These are phyloP conservation scores for Cryptophagus acutangulus DNA, from an alignment of 2,888 invertebrate species.

Conservation along the genomic window DNA sequence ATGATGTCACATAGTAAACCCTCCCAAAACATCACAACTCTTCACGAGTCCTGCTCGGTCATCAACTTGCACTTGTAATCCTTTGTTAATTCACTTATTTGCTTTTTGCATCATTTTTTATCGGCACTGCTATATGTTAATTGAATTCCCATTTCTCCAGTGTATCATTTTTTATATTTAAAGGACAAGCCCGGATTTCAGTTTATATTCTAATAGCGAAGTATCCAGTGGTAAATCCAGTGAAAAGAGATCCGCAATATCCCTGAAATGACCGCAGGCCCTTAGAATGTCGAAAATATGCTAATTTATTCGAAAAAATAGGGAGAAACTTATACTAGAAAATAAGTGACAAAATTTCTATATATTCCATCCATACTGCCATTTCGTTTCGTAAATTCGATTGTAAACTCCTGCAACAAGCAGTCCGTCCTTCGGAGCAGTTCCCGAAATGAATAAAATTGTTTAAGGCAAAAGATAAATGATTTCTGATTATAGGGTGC, in stretches of 20 bases:
- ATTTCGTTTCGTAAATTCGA: slow-evolving; percentile 5
- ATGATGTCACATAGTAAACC: too few species aligned
- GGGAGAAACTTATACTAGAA: slow-evolving; percentile 26
- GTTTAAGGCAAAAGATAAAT: too few species aligned
- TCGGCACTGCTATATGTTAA: too few species aligned
- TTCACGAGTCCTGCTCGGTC: too few species aligned
- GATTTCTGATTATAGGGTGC: slow-evolving; percentile 31
- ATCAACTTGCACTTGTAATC: too few species aligned
- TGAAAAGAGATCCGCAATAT: slow-evolving; percentile 13
- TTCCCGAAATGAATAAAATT: slow-evolving; percentile 12
- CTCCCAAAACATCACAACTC: too few species aligned
- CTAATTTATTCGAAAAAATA: slow-evolving; percentile 33
- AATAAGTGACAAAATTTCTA: slow-evolving; percentile 19
- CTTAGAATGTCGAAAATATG: slow-evolving; percentile 34
- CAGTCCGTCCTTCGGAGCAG: neutral
- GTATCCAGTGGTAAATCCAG: slow-evolving; percentile 10
- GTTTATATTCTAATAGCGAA: slow-evolving; percentile 2
- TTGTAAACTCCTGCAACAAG: neutral
- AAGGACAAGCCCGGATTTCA: neutral
- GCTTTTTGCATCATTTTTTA: too few species aligned
- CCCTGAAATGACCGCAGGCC: slow-evolving; percentile 36
- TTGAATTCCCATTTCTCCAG: too few species aligned
- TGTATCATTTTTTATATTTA: neutral
- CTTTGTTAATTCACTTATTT: too few species aligned
- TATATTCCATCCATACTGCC: slow-evolving; percentile 10